Percentiles rank a stretch among this genome's conserved stretches.
These are phyloP conservation scores for Trichosurus vulpecula DNA, from an alignment of 2,797 vertebrate genomes.

Conservation along the genomic window DNA sequence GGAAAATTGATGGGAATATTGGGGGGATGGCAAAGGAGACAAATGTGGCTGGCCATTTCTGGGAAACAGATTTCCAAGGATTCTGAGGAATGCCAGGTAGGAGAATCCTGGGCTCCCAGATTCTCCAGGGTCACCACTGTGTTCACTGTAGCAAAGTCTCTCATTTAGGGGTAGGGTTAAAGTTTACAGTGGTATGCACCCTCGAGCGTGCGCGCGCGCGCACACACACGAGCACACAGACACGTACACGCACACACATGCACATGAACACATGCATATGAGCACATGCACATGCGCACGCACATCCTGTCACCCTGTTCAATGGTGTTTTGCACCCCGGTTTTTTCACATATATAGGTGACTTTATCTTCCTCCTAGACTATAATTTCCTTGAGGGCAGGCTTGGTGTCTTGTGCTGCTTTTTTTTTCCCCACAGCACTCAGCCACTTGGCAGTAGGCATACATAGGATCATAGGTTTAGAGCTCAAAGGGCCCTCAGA, in stretches of 20 bases:
- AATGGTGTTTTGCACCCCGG: neutral
- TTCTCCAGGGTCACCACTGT: neutral
- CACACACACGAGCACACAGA: no score
- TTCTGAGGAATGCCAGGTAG: neutral
- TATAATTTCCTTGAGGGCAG: neutral
- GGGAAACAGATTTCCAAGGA: neutral
- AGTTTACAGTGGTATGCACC: neutral
- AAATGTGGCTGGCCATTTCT: neutral
- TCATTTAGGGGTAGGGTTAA: neutral
- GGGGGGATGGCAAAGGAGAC: neutral
- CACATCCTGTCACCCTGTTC: neutral
- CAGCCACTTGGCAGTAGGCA: neutral
- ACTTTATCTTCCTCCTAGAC: neutral
- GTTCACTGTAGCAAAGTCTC: neutral
- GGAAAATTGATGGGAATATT: neutral
- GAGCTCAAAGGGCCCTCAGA: neutral
- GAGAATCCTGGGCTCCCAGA: neutral
- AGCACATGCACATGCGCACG: no score
- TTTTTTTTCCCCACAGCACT: neutral
- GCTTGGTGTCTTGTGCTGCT: neutral
- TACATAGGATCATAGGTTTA: no score
- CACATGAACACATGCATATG: neutral
- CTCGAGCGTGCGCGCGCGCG: neutral
- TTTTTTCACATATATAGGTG: neutral
- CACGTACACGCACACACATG: no score